These are phyloP conservation scores for Smittia aterrima DNA, from an alignment of 2,888 invertebrate species.

Conservation along the genomic window DNA sequence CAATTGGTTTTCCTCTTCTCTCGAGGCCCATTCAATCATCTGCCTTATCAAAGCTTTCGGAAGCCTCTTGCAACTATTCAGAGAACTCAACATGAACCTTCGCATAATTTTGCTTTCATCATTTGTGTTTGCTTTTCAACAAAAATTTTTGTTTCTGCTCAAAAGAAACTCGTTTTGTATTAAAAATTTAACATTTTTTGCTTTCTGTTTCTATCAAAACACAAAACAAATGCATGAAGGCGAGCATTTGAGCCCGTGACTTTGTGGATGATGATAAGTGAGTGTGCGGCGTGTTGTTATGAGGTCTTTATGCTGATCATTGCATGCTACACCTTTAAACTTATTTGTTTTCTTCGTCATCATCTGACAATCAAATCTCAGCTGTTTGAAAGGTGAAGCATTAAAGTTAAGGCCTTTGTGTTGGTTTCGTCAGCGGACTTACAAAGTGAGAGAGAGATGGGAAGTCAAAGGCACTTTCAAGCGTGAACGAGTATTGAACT, in stretches of 20 bases:
- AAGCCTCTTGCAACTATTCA: no score
- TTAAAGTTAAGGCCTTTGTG: no score
- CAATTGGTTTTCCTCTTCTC: neutral
- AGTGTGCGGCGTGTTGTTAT: neutral
- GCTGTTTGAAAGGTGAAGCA: neutral
- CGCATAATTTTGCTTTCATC: neutral
- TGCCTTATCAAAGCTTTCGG: neutral
- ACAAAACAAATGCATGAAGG: neutral
- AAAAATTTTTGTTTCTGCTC: neutral
- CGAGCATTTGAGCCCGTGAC: neutral
- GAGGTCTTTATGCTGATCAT: neutral
- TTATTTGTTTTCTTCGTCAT: neutral
- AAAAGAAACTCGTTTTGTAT: neutral
- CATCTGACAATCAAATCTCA: neutral
- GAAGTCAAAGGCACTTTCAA: no score
- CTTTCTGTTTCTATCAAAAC: neutral
- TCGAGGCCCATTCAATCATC: neutral
- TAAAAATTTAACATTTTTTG: constrained; percentile 5
- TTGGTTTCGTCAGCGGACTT: no score
- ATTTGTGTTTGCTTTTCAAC: neutral
- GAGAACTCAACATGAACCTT: neutral
- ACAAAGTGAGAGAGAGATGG: no score
- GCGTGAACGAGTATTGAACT: no score
- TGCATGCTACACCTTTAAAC: constrained; percentile 4
- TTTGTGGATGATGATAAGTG: no score